Conservation (phyloP, 2,888 invertebrate species). For the Chesias legatella region DNA sequence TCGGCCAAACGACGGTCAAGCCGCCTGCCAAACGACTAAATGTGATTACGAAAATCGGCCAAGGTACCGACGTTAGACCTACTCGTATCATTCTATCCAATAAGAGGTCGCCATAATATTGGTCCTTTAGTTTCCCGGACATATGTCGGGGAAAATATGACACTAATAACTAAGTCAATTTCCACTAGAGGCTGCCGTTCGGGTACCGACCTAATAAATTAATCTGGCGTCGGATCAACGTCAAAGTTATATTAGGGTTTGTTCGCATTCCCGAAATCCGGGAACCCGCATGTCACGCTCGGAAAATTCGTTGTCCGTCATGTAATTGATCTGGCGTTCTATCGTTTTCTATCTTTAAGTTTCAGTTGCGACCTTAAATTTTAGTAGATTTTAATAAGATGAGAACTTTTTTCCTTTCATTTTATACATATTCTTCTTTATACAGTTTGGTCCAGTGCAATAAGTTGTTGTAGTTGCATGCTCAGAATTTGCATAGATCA, state of each 20-base stretch:
- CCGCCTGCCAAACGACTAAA: constrained; percentile 17
- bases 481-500: too few relatives aligned
- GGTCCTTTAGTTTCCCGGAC: constrained; percentile 43
- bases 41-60: constrained; percentile 29
- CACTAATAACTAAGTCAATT: constrained; percentile 62
- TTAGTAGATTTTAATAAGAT: too few relatives aligned
- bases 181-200: constrained; percentile 45
- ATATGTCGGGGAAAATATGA: constrained; percentile 57
- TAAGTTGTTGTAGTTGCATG: too few relatives aligned
- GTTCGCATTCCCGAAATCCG: constrained; percentile 19
- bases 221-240: constrained; percentile 67
- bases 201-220: constrained; percentile 58
- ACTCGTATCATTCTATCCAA: constrained; percentile 32
- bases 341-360: too few relatives aligned
- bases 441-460: too few relatives aligned
- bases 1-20: constrained; percentile 11
- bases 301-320: too few relatives aligned
- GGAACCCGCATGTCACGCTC: constrained; percentile 12
- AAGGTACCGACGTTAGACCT: constrained; percentile 26
- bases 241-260: constrained; percentile 51
- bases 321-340: too few relatives aligned
- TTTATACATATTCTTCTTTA: too few relatives aligned
- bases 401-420: too few relatives aligned
- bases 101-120: constrained; percentile 38
- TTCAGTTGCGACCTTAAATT: too few relatives aligned